Conservation (phyloP, 2,113 vertebrate species). For the Phyllopteryx taeniolatus region DNA sequence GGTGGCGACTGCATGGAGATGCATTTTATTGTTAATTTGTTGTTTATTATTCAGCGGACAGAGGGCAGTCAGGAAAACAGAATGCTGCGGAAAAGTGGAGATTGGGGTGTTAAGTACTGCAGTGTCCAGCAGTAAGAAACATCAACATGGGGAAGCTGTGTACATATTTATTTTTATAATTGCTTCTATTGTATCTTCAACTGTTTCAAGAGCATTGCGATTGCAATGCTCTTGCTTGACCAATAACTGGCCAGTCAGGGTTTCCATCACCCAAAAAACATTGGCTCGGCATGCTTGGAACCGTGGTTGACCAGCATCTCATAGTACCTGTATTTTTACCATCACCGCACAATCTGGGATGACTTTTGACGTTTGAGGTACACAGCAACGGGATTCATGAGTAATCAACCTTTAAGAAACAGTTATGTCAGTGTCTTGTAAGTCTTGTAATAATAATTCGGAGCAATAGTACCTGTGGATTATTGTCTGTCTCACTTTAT, state of each 20-base stretch:
- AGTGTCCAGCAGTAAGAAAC: background rate
- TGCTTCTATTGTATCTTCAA: background rate
- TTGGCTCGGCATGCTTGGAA: too few relatives aligned
- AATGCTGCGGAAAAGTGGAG: background rate
- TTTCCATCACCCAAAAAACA: too few relatives aligned
- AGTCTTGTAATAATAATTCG: background rate
- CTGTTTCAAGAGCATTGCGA: background rate
- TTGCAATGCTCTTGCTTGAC: background rate
- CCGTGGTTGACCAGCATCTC: too few relatives aligned
- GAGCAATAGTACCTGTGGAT: background rate
- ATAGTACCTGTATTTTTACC: too few relatives aligned
- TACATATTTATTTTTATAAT: background rate
- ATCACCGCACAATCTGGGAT: too few relatives aligned
- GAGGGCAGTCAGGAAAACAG: too few relatives aligned
- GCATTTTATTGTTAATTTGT: background rate
- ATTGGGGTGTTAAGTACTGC: background rate
- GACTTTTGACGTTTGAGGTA: too few relatives aligned
- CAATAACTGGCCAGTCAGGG: too few relatives aligned
- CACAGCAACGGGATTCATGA: background rate
- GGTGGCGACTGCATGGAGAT: background rate
- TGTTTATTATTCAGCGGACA: too few relatives aligned
- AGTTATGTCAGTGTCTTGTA: background rate
- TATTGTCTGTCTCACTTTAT: background rate
- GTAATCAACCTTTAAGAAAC: background rate
- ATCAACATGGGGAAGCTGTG: too few relatives aligned